Conservation (phyloP, 2,113 vertebrate genomes). For the Sitta europaea region DNA sequence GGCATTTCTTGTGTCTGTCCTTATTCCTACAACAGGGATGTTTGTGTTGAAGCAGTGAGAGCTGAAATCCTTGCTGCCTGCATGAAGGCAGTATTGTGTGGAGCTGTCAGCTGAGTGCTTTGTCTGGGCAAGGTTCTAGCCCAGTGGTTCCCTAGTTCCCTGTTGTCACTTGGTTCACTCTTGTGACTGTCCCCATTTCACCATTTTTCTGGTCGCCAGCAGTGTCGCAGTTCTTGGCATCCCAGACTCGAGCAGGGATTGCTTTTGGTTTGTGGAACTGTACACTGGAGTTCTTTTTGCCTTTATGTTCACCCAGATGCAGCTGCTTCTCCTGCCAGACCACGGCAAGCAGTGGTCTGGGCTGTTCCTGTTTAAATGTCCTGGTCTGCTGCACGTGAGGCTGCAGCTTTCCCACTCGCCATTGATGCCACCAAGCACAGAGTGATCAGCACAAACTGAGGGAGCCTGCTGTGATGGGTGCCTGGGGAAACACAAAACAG, state of each 20-base stretch:
- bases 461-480: neutral
- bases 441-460: accelerated
- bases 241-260: neutral
- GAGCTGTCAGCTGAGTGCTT: neutral
- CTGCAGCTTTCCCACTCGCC: neutral
- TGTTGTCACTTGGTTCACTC: neutral
- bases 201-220: neutral
- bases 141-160: neutral
- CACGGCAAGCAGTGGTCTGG: neutral
- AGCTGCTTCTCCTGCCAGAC: neutral
- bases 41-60: neutral
- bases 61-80: neutral
- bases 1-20: neutral
- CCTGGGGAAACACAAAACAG: neutral
- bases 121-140: neutral
- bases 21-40: accelerated
- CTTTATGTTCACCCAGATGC: neutral
- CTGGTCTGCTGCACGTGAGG: neutral
- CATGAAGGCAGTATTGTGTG: neutral
- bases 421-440: accelerated
- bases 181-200: neutral
- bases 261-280: neutral
- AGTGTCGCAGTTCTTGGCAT: neutral
- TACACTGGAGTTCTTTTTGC: neutral
- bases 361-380: neutral